Evolutionary conservation across 2,888 invertebrate species (phyloP).

Genomic region (Drosophila neoperkinsi): DNA sequence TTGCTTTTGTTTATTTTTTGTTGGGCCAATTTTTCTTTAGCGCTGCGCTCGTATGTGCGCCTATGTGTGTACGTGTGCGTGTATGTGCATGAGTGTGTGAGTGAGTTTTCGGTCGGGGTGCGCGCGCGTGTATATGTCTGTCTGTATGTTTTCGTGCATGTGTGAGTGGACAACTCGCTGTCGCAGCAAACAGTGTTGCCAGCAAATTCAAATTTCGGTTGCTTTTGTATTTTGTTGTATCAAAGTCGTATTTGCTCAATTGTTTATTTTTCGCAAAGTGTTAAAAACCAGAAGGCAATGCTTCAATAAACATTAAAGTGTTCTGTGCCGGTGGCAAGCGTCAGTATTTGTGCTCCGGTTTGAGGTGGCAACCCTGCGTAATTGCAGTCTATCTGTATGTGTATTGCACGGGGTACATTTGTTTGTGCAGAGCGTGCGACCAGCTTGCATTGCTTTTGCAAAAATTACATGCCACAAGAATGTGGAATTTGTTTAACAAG

Average conservation of each 20-base stretch:
- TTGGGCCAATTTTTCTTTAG: constrained; percentile 81
- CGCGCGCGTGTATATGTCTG: constrained; percentile 73
- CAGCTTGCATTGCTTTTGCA: constrained; percentile 68
- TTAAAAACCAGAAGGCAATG: not conserved
- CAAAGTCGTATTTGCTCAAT: not conserved
- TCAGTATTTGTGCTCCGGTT: constrained; percentile 24
- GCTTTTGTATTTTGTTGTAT: constrained; percentile 1
- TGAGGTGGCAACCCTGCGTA: constrained; percentile 75
- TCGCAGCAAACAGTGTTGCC: constrained; percentile 49
- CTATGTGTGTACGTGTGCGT: constrained; percentile 56
- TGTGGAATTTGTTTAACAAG: constrained; percentile 36
- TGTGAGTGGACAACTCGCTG: constrained; percentile 52
- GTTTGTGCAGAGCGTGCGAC: constrained; percentile 73
- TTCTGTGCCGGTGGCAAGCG: not conserved
- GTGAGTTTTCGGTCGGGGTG: constrained; percentile 61
- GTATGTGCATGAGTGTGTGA: constrained; percentile 44
- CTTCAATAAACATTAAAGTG: not conserved
- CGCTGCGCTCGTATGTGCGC: constrained; percentile 64
- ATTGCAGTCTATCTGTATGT: constrained; percentile 81
- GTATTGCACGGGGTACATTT: constrained; percentile 72
- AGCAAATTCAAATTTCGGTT: constrained; percentile 32
- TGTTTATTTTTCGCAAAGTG: not conserved
- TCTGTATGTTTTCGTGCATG: constrained; percentile 43
- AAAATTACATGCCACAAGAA: constrained; percentile 50
- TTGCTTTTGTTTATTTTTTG: constrained; percentile 84